These are phyloP conservation scores for Hydra vulgaris DNA, from an alignment of 30 jellyfish, hydroid and myxozoan species.

Conservation along the genomic window DNA sequence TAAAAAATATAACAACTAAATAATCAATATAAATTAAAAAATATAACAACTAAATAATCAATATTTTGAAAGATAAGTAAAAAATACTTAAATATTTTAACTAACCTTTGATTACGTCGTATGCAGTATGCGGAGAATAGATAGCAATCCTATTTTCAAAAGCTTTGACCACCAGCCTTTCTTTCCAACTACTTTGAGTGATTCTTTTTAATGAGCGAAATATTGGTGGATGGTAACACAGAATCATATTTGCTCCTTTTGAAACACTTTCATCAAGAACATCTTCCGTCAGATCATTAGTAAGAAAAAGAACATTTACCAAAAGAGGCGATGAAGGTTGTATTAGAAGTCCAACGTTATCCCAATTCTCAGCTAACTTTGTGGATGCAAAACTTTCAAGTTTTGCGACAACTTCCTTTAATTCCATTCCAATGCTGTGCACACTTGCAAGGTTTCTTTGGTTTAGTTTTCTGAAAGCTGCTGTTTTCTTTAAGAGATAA, in stretches of 20 bases:
- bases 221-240: conserved; percentile 96
- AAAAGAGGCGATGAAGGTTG: conserved; percentile 67
- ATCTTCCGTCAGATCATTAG: conserved; percentile 81
- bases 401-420: conserved; percentile 48
- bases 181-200: conserved; percentile 67
- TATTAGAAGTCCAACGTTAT: conserved; percentile 91
- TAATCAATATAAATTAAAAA: neutral
- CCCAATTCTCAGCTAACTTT: conserved; percentile 91
- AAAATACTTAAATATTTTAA: neutral
- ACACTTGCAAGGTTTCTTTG: neutral
- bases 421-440: conserved; percentile 18
- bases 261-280: conserved; percentile 66
- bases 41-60: no score
- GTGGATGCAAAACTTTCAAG: conserved; percentile 49
- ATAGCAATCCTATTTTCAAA: conserved; percentile 82
- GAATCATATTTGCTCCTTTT: conserved; percentile 43
- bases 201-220: conserved; percentile 59
- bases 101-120: conserved; percentile 66
- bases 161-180: conserved; percentile 46
- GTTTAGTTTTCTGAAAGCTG: neutral
- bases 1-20: neutral
- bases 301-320: conserved; percentile 48
- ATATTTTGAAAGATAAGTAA: no score
- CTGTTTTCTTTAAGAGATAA: neutral
- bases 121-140: conserved; percentile 89